Evolutionary conservation across 2,888 invertebrate genomes (phyloP), one percentile per base, ranked within the genome.

Genomic region (Ceraclea dissimilis): DNA sequence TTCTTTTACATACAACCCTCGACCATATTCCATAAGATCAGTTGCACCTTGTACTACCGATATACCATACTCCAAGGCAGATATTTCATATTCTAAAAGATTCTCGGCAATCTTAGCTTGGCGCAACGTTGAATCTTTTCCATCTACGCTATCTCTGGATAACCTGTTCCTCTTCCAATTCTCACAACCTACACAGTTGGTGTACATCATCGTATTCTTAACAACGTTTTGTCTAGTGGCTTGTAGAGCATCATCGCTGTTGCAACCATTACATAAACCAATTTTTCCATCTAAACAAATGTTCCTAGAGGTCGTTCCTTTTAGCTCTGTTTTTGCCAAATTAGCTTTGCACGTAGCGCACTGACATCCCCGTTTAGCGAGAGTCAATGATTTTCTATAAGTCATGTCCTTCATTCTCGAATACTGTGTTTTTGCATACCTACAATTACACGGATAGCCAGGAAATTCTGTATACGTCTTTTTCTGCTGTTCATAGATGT

Each of bases 1-100:
- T 33, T 59, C 69, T 43, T 75, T 75, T 54, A 77, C 78, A 61
- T 75, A 69, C 60, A 76, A 74, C 31, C 73, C 76, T 75, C 76
- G 73, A 60, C 73, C 62, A 59, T 64, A 63, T 43, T 60, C 54
- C 48, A 47, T 39, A 50, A 39, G 70, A 67, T 8, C 71, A 71
- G 60, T 70, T 68, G 61, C 75, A 72, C 48, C 73, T 74, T 77
- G 76, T 73, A 62, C 73, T 67, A 43, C 76, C 74, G 53, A 77
- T 67, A 61, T 71, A 71, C 60, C 71, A 66, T 62, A 67, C 65
- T 62, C 71, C 70, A 64, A 66, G 67, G 67, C 71, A 71, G 48
- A 60, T 17, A 60, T 60, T 33, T 60, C 60, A 18, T 60, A 60
- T 17, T 60, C 70, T 70, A 57, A 69, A 67, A 65, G 71, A 69